Evolutionary conservation across 2,888 invertebrate species (phyloP), one percentile per base, ranked within the genome.

Genomic region (Deilephila porcellus): DNA sequence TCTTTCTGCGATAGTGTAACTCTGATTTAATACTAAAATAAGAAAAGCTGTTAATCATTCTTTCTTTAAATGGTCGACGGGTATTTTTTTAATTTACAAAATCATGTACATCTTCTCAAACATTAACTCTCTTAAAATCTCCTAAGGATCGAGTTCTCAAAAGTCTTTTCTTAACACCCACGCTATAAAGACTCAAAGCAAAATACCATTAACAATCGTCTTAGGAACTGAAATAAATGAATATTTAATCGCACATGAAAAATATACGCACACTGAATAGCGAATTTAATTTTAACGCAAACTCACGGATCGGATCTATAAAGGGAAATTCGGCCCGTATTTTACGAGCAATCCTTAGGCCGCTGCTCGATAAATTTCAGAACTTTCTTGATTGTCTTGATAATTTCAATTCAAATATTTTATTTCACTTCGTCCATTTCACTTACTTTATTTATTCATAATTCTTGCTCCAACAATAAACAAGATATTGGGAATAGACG

Each of bases 321-420:
- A 52, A 67, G 25, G 67, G n/a, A 52, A 20, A 20, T 52, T 52
- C 25, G 20, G 52, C 52, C 25, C 67, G 37, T 64, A 20, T 11
- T 67, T 45, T 67, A 67, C 37, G 37, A 37, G 20, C 64, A 64
- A 37, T n/a, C 37, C 64, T 37, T 64, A 37, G 37, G n/a, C 8
- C 62, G 29, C 32, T 19, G 62, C 32, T 63, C 37, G 63, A 63
- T 63, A 52, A 67, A 25, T 52, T 67, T 25, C 25, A 67, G 25
- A 67, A 67, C 52, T 67, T 67, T 67, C 25, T 67, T 67, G 52
- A 67, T 67, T 67, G 67, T 67, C 25, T 67, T 52, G 67, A 45
- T 67, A 52, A 67, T 67, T 67, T 52, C 14, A 67, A 67, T 67
- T 67, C 67, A 67, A 67, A 67, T 67, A 52, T 52, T 52, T 63